Evolutionary conservation across 2,113 vertebrate genomes (phyloP), one percentile per base, ranked within the genome.

Genomic region (Tachysurus fulvidraco): DNA sequence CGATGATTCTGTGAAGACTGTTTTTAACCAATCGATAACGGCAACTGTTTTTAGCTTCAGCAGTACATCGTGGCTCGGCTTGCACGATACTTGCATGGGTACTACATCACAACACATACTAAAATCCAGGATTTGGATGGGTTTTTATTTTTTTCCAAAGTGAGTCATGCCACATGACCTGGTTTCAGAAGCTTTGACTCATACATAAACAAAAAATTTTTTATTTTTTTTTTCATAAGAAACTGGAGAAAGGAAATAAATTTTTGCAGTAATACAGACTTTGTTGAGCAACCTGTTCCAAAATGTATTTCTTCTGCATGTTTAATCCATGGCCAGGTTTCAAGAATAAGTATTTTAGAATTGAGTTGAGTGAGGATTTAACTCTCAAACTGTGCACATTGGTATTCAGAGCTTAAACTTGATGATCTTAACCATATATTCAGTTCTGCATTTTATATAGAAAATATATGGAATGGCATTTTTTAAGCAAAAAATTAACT

Each of bases 321-420:
- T 87, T 85, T 41, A 77, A 59, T 67, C 85, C 52, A 78, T 85
- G 67, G 41, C 55, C 57, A 88, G 54, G 78, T 84, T 83, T 52
- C 77, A 60, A 41, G 55, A 74, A 50, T 73, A 78, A 67, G 62
- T 44, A 30, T 50, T 50, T 76, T 44, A n/a, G 46, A 73, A 36
- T 44, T 17, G 5, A 54, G 13, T 55, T 41, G 50, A 12, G 41
- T 54, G 52, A 54, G n/a, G 52, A 30, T 25, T 50, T n/a, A 76
- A 25, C 2, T 8, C 73, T 52, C 0, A 74, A 25, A 13, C 21
- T 14, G 23, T 17, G n/a, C n/a, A 55, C 8, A 4, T 0, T 55
- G 50, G 12, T 55, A 78, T 55, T 78, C 50, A 25, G 73, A 76
- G 7, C 73, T 5, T 4, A 50, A 19, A 74, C 41, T 9, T 5